These are phyloP conservation scores for Imbricaverruca yamaguchii DNA, from an alignment of 2,888 invertebrate genomes.

Conservation along the genomic window DNA sequence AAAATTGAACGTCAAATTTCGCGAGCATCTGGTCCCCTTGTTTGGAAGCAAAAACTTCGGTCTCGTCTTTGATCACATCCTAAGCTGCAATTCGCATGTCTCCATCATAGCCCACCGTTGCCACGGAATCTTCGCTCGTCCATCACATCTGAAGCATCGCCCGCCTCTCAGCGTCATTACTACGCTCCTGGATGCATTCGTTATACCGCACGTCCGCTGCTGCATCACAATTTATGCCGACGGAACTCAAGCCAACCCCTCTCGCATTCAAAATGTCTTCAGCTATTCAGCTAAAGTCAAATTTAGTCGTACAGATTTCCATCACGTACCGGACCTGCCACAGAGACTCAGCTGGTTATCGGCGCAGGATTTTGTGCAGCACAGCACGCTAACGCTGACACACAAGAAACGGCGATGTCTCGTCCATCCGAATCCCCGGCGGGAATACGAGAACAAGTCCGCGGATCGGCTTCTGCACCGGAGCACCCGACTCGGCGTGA, in stretches of 20 bases:
- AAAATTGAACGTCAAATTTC: background rate
- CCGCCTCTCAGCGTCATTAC: background rate
- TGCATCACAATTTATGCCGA: background rate
- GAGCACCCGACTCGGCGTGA: too few relatives aligned
- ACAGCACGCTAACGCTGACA: background rate
- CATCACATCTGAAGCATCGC: background rate
- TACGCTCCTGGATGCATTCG: background rate
- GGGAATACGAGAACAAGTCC: too few relatives aligned
- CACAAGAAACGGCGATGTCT: too few relatives aligned
- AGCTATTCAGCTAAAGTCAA: background rate
- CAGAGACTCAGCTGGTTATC: background rate
- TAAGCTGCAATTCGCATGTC: background rate
- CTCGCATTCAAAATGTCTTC: background rate
- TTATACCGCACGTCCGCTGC: background rate
- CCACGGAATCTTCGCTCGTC: background rate
- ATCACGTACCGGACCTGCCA: background rate
- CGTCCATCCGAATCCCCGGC: too few relatives aligned
- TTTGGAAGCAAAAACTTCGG: background rate
- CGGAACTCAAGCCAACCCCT: background rate
- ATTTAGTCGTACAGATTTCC: background rate
- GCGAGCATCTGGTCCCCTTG: background rate
- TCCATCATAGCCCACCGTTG: background rate
- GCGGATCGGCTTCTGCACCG: too few relatives aligned
- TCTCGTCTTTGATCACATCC: background rate
- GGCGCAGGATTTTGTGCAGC: background rate